Evolutionary conservation across 2,113 vertebrate species (phyloP).

Genomic region (Axis porcinus): DNA sequence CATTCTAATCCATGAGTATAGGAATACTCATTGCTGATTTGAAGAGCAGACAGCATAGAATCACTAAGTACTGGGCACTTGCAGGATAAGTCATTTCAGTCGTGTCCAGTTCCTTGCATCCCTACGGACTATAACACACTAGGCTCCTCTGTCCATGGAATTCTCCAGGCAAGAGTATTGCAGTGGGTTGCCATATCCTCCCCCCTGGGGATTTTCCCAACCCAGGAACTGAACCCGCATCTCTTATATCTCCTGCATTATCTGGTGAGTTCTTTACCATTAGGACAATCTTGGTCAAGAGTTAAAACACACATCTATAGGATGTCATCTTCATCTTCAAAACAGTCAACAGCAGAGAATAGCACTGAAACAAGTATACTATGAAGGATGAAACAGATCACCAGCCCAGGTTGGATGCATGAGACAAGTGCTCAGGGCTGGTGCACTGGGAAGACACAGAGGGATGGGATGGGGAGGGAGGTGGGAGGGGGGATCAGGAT

Average conservation of each 20-base stretch:
- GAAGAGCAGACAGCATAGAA: neutral
- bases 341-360: neutral
- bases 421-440: too few species aligned
- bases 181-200: neutral
- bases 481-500: too few species aligned
- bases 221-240: neutral
- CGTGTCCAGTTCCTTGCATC: neutral
- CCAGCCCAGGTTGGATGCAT: too few species aligned
- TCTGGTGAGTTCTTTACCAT: neutral
- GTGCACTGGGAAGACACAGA: too few species aligned
- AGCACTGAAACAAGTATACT: too few species aligned
- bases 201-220: rapidly evolving
- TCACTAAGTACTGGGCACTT: neutral
- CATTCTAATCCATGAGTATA: neutral
- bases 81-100: neutral
- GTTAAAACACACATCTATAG: neutral
- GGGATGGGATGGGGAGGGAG: too few species aligned
- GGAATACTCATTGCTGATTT: neutral
- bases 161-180: neutral
- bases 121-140: neutral
- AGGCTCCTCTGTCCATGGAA: neutral
- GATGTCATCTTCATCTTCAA: neutral
- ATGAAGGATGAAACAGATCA: too few species aligned
- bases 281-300: neutral
- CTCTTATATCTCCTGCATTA: neutral